A percentile compares a stretch with the other conserved stretches of the same genome.
Evolutionary conservation across 2,797 vertebrate genomes (phyloP).

Genomic region (Pangasius macronema): DNA sequence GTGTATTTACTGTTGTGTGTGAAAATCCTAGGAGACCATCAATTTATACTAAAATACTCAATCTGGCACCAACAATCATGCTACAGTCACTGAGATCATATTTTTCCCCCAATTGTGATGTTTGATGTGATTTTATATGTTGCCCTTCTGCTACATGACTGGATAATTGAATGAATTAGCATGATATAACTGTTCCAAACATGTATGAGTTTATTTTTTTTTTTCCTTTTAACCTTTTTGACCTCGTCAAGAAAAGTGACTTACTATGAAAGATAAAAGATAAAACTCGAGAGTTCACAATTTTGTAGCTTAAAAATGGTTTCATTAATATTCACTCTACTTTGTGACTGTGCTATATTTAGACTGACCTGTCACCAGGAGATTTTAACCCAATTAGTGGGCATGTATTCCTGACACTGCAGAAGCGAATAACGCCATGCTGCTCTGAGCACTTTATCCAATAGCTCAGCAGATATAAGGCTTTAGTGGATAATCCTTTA

Average conservation of each 20-base stretch:
- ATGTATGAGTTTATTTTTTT: background rate
- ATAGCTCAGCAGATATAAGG: constrained; percentile 44
- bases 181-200: background rate
- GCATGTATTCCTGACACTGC: constrained; percentile 33
- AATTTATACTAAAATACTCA: background rate
- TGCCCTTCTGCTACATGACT: background rate
- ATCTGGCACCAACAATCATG: background rate
- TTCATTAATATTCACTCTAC: constrained; percentile 2
- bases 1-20: background rate
- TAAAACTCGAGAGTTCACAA: no score
- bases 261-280: no score
- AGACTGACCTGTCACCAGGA: background rate
- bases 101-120: background rate
- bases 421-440: constrained; percentile 1
- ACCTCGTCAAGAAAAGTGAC: no score
- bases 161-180: background rate
- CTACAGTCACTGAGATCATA: background rate
- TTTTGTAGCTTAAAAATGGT: background rate
- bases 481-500: constrained; percentile 45
- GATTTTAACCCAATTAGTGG: constrained; percentile 26
- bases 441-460: constrained; percentile 35
- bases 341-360: constrained; percentile 6
- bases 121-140: background rate
- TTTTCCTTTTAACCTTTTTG: no score
- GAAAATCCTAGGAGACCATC: background rate